phyloP scores from a whole-genome alignment of 2,113 vertebrate genomes.

The Albula goreensis region DNA sequence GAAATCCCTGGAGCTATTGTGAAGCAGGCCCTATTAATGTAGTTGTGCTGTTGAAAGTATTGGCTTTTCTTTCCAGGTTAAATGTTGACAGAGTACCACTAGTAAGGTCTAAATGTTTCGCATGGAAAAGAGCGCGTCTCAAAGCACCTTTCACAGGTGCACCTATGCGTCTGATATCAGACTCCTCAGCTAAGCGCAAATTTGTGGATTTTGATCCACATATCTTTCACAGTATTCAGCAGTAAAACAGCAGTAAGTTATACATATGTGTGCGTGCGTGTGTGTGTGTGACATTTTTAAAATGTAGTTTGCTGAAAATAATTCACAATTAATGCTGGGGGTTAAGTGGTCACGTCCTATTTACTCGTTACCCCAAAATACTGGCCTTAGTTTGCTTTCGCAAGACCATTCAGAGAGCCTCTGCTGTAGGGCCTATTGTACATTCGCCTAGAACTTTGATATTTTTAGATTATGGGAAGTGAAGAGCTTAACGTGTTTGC shows the following conservation, averaged over 20 bases:
- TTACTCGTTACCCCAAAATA: not conserved
- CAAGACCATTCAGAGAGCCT: not conserved
- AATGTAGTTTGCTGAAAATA: not conserved
- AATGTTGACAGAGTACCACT: not conserved
- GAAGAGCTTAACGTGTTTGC: not conserved
- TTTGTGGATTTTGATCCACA: not conserved
- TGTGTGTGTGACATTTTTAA: not conserved
- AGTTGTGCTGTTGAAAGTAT: not conserved
- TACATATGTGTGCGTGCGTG: too few relatives aligned
- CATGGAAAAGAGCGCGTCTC: not conserved
- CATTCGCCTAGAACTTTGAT: not conserved
- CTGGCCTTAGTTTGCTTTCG: not conserved
- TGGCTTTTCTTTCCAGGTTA: not conserved
- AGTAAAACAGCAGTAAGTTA: too few relatives aligned
- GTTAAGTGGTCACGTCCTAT: not conserved
- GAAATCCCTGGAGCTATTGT: not conserved
- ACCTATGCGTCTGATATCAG: not conserved
- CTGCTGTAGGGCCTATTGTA: not conserved
- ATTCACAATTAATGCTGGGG: not conserved
- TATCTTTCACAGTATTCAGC: too few relatives aligned
- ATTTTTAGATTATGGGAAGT: not conserved
- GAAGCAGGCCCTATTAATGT: not conserved
- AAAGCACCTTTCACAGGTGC: not conserved
- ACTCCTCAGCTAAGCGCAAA: not conserved
- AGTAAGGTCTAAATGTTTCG: not conserved